Evolutionary conservation across 2,888 invertebrate species (phyloP).

Genomic region (Dicyrtomina minuta): DNA sequence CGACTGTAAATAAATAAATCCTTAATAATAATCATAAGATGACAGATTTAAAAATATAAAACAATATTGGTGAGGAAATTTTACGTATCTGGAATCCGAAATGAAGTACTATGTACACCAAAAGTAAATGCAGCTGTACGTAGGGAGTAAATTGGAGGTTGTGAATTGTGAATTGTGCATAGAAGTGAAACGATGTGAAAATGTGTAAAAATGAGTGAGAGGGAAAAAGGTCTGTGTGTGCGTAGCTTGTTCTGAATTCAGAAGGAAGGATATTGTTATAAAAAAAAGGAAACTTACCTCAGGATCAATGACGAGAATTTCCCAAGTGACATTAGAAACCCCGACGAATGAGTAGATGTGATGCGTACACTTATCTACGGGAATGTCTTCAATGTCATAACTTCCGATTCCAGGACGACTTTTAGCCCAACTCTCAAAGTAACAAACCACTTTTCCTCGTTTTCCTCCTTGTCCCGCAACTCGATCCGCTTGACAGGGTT

Average conservation of each 20-base stretch:
- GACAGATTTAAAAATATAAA: no score
- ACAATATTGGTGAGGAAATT: no score
- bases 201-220: background rate
- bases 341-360: slow-evolving; percentile 86
- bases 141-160: no score
- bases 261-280: background rate
- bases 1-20: no score
- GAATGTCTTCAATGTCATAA: slow-evolving; percentile 81
- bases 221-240: background rate
- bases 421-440: slow-evolving; percentile 81
- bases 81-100: no score
- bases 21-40: no score
- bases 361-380: slow-evolving; percentile 80
- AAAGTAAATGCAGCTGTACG: no score
- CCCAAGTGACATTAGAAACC: slow-evolving; percentile 74
- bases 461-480: slow-evolving; percentile 47
- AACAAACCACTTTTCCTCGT: slow-evolving; percentile 58
- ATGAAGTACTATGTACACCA: no score
- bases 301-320: slow-evolving; percentile 76
- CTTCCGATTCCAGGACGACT: slow-evolving; percentile 78
- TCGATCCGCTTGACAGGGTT: no score
- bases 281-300: slow-evolving; percentile 62
- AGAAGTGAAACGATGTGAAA: slow-evolving; percentile 16
- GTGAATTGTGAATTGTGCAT: no score
- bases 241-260: no score